A percentile compares a stretch with the other conserved stretches of the same genome.
phyloP scores from a whole-genome alignment of 2,113 vertebrate genomes.

The Callipepla californica region DNA sequence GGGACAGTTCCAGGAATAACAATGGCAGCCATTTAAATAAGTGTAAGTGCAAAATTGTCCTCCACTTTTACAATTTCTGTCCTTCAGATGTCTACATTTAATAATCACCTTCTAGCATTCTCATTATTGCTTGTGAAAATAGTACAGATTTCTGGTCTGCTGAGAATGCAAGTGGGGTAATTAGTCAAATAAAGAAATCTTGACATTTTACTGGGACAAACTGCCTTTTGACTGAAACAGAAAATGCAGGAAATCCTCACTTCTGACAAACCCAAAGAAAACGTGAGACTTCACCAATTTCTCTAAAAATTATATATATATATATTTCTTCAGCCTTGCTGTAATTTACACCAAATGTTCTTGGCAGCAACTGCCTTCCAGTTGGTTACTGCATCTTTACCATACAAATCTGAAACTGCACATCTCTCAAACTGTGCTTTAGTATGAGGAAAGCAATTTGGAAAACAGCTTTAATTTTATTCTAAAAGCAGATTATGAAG shows the following conservation, averaged over 20 bases:
- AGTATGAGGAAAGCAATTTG: background rate
- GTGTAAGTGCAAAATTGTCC: constrained; percentile 58
- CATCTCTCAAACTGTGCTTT: background rate
- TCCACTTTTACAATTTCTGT: constrained; percentile 32
- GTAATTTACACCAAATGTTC: constrained; percentile 72
- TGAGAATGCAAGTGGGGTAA: constrained; percentile 50
- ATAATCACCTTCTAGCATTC: constrained; percentile 57
- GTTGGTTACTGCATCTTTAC: constrained; percentile 31
- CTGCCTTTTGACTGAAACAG: constrained; percentile 9
- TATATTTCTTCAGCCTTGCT: background rate
- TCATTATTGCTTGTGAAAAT: constrained; percentile 47
- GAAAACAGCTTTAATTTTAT: background rate
- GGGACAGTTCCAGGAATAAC: constrained; percentile 48
- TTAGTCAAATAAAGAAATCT: constrained; percentile 45
- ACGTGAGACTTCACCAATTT: background rate
- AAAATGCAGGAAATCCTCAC: constrained; percentile 49
- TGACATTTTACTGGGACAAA: constrained; percentile 32
- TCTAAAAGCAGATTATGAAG: background rate
- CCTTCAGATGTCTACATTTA: constrained; percentile 53
- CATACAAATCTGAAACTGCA: constrained; percentile 25
- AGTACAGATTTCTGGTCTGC: constrained; percentile 49
- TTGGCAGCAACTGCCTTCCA: constrained; percentile 18
- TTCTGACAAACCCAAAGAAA: constrained; percentile 43
- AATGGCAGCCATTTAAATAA: constrained; percentile 33
- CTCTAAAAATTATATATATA: background rate